Evolutionary conservation across 2,797 vertebrate genomes (phyloP).

Genomic region (Myripristis jacobus): DNA sequence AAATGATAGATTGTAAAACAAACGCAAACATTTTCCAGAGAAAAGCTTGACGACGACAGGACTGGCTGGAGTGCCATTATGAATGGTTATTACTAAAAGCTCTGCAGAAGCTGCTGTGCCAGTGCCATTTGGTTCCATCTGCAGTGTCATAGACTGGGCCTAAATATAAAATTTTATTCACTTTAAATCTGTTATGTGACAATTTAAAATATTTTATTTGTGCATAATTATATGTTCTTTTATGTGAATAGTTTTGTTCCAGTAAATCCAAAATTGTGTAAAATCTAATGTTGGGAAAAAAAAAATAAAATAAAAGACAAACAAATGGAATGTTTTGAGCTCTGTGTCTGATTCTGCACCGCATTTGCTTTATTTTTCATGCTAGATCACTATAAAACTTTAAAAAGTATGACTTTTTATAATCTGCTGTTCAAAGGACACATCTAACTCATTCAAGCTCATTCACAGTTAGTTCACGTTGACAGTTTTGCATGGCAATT

Average conservation of each 20-base stretch:
- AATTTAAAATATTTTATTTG: constrained; percentile 76
- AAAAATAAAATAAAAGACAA: constrained; percentile 78
- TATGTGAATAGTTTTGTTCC: constrained; percentile 83
- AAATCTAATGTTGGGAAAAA: constrained; percentile 84
- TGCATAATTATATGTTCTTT: constrained; percentile 77
- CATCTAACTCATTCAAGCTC: too few species aligned
- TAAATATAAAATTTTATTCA: constrained; percentile 54
- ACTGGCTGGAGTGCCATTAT: constrained; percentile 18
- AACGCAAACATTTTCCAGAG: constrained; percentile 39
- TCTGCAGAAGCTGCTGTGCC: constrained; percentile 44
- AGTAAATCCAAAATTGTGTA: constrained; percentile 82
- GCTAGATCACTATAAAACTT: background rate
- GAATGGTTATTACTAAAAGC: constrained; percentile 26
- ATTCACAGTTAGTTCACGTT: too few species aligned
- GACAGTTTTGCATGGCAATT: background rate
- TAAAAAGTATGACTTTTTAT: too few species aligned
- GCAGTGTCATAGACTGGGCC: constrained; percentile 53
- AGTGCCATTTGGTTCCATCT: constrained; percentile 54
- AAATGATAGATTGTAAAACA: constrained; percentile 47
- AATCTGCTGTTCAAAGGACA: too few species aligned
- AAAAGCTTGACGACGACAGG: constrained; percentile 34
- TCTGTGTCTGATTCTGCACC: constrained; percentile 30
- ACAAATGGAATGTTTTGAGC: constrained; percentile 50
- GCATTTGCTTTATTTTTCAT: background rate
- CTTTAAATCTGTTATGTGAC: constrained; percentile 70